Conservation (phyloP, 1,140 invertebrate genomes). For the Zaprionus tsacasi region DNA sequence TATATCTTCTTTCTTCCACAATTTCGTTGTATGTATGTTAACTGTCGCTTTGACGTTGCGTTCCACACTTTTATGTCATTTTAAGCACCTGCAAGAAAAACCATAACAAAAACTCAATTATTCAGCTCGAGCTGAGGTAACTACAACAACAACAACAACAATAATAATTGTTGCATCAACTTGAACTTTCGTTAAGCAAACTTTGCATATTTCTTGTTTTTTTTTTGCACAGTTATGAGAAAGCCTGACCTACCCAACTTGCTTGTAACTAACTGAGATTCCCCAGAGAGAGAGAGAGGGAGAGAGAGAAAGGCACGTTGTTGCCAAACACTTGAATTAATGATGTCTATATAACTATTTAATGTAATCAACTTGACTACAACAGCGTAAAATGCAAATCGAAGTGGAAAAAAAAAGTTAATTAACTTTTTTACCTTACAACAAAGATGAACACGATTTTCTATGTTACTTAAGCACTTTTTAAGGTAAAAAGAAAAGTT, state of each 20-base stretch:
- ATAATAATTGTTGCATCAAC: constrained; percentile 43
- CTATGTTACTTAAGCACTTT: constrained; percentile 14
- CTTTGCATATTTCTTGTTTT: constrained; percentile 29
- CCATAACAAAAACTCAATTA: constrained; percentile 35
- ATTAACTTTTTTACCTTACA: constrained; percentile 22
- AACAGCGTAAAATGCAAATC: constrained; percentile 12
- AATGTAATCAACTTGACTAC: constrained; percentile 24
- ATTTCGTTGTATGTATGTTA: neutral
- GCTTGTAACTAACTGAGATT: constrained; percentile 21
- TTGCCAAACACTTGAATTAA: constrained; percentile 32
- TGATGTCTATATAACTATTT: constrained; percentile 20
- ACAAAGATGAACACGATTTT: neutral
- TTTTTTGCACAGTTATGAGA: constrained; percentile 35
- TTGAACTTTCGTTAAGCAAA: constrained; percentile 58
- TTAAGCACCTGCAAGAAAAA: constrained; percentile 72
- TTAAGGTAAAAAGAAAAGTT: constrained; percentile 3
- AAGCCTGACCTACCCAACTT: constrained; percentile 59
- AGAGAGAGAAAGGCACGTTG: neutral
- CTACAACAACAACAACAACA: constrained; percentile 21
- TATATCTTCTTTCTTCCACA: constrained; percentile 7
- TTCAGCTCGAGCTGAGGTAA: constrained; percentile 27
- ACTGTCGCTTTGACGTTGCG: constrained; percentile 9
- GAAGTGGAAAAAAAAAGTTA: constrained; percentile 13
- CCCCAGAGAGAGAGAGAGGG: neutral
- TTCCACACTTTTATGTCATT: constrained; percentile 49